A percentile compares a stretch with the other conserved stretches of the same genome.
Evolutionary conservation across 2,113 vertebrate genomes (phyloP).

Genomic region (Bos javanicus): DNA sequence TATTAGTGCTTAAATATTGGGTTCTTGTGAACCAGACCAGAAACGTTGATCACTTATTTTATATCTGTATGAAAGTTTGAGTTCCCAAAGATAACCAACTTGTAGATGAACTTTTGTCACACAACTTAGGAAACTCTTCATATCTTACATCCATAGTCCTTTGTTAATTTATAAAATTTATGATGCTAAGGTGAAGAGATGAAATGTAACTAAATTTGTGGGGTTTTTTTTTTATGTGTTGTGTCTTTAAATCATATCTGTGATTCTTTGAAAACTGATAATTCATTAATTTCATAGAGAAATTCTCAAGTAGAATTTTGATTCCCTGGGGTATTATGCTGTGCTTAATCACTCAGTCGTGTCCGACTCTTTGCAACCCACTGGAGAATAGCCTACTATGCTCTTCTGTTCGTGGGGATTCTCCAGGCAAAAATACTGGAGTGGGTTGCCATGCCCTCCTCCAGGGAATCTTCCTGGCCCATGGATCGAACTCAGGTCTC

Average conservation of each 20-base stretch:
- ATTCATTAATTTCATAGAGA: not conserved
- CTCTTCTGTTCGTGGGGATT: not conserved
- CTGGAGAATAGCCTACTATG: not conserved
- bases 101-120: not conserved
- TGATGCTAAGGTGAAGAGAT: not conserved
- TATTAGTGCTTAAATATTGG: not conserved
- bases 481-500: not conserved
- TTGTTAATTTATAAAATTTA: slow-evolving; percentile 1
- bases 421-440: not conserved
- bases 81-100: not conserved
- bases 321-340: not conserved
- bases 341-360: not conserved
- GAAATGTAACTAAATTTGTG: not conserved
- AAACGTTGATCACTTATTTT: not conserved
- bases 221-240: accelerated
- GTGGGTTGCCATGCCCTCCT: not conserved
- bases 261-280: not conserved
- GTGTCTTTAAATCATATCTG: not conserved
- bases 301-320: not conserved
- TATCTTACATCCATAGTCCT: not conserved
- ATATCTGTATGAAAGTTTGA: not conserved
- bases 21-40: not conserved
- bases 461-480: not conserved
- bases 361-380: not conserved
- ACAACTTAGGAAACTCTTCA: not conserved